These are phyloP conservation scores for Theonella swinhoei DNA, from an alignment of 37 sponge, comb jelly and placozoan species.

Conservation along the genomic window DNA sequence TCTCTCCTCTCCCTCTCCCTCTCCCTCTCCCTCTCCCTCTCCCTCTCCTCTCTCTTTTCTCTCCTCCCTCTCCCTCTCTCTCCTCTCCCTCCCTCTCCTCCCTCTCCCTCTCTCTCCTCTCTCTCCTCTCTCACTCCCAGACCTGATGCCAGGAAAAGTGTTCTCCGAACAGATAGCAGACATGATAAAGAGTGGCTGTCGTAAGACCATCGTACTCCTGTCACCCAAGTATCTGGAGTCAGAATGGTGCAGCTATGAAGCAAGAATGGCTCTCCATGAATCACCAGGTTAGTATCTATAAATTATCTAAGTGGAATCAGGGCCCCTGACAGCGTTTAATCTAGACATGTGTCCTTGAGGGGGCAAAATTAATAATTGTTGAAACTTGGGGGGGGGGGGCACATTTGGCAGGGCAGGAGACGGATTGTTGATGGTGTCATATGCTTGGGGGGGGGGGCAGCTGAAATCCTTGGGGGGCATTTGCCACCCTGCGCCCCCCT, in stretches of 20 bases:
- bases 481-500: too few relatives aligned
- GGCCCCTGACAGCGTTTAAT: too few relatives aligned
- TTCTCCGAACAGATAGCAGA: slow-evolving; percentile 53
- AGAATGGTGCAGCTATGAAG: slow-evolving; percentile 66
- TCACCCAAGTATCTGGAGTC: slow-evolving; percentile 59
- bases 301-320: neutral
- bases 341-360: too few relatives aligned
- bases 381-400: too few relatives aligned
- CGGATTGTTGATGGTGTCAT: too few relatives aligned
- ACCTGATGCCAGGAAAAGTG: slow-evolving; percentile 40
- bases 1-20: neutral
- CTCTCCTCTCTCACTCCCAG: slow-evolving; percentile 1
- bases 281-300: slow-evolving; percentile 49
- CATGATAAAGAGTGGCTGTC: slow-evolving; percentile 65
- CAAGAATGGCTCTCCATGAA: slow-evolving; percentile 38
- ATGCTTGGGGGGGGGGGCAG: too few relatives aligned
- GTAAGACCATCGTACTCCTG: slow-evolving; percentile 62
- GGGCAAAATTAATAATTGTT: too few relatives aligned
- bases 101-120: too few relatives aligned
- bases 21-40: neutral
- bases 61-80: neutral
- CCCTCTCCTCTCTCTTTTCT: neutral
- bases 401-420: too few relatives aligned
- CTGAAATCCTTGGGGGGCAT: too few relatives aligned
- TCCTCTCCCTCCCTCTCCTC: neutral